Base-by-base conservation (phyloP, 2,888 invertebrate species). In the Odontomyia ornata region DNA sequence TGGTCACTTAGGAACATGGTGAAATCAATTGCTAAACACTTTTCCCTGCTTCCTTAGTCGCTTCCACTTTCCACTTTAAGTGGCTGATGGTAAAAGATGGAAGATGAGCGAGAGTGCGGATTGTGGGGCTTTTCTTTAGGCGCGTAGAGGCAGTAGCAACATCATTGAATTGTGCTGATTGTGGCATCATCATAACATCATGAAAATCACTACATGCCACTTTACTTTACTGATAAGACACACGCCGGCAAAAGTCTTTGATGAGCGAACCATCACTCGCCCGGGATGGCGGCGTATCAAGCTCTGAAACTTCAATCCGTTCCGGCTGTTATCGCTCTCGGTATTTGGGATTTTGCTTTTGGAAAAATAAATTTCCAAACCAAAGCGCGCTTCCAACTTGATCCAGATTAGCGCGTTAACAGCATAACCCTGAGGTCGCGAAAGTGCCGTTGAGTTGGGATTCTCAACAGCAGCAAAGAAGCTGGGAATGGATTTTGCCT, bases 1-100 rank as follows among this genome's bases (percentile, higher is more conserved):
- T 46, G 56, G 47, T 77, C 78, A 80, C 80, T 60, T 60, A 13
- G 52, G 15, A 69, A 69, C 69, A 65, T 69, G 36, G 69, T 69
- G 69, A 69, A 69, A 69, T 69, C 69, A 69, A 47, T 46, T 46
- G 13, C 25, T 5, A 69, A 69, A 69, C 69, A 69, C 69, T 69
- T 65, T 27, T 62, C 23, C 46, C 65, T 36, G 3, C 36, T 36
- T 36, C 36, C 9, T 9, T n/a, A n/a, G n/a, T n/a, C 36, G 3
- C 9, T 9, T 36, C 9, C 36, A 5, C 36, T 9, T 36, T 36
- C 9, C 36, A 36, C 36, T n/a, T n/a, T n/a, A n/a, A n/a, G n/a
- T n/a, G n/a, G n/a, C n/a, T n/a, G n/a, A n/a, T n/a, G n/a, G n/a
- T n/a, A n/a, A n/a, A n/a, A n/a, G n/a, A n/a, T n/a, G n/a, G n/a